phyloP scores from a whole-genome alignment of 2,113 vertebrate genomes.

The Puma concolor region DNA sequence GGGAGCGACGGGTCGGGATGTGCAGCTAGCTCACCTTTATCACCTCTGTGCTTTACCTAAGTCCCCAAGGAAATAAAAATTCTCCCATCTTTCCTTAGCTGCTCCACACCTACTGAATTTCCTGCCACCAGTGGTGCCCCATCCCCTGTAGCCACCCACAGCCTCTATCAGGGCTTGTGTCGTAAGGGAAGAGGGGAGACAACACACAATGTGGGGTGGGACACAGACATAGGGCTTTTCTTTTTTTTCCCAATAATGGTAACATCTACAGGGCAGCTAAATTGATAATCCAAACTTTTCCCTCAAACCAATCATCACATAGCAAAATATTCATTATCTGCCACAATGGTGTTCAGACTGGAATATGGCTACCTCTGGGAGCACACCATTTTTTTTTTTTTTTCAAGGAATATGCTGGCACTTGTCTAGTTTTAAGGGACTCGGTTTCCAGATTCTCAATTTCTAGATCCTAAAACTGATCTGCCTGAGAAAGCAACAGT shows the following conservation, averaged over 20 bases:
- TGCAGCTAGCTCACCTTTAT: not conserved
- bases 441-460: not conserved
- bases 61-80: not conserved
- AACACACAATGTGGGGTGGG: not conserved
- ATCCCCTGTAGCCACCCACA: not conserved
- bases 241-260: not conserved
- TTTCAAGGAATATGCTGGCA: not conserved
- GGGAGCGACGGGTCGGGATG: not conserved
- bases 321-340: not conserved
- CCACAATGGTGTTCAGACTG: not conserved
- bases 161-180: not conserved
- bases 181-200: not conserved
- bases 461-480: not conserved
- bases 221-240: not conserved
- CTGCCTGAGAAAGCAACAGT: not conserved
- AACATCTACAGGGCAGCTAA: not conserved
- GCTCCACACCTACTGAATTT: not conserved
- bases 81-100: not conserved
- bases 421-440: not conserved
- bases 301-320: not conserved
- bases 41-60: not conserved
- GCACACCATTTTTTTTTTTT: not conserved
- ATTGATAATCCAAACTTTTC: not conserved
- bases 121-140: not conserved
- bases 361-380: not conserved